Base-by-base conservation (phyloP, 2,888 invertebrate genomes). In the Mythimna impura region DNA sequence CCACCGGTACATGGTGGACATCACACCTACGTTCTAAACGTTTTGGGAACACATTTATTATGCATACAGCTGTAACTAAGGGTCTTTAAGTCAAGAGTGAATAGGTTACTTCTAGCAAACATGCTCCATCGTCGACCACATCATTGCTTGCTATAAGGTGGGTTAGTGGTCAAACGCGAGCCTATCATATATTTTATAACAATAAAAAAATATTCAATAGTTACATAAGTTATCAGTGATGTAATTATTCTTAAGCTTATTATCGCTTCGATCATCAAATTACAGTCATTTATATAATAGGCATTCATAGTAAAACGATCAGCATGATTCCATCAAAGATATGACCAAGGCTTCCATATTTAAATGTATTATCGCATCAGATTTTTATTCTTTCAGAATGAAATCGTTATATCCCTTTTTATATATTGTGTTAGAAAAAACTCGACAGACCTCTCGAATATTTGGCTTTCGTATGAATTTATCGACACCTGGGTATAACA, bases 401-500 rank as follows among this genome's bases (percentile, higher is more conserved):
- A 40, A 66, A 66, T 36, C 58, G 8, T 65, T 34, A 52, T 5
- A 22, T 30, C 3, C 10, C 2, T 54, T 61, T 34, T 43, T 6
- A 10, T 10, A 58, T 40, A 61, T 61, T 57, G n/a, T n/a, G 66
- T 69, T 63, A 54, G 30, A 66, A 64, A 68, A 77, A 76, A 50
- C 47, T 55, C 50, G 9, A 34, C 9, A 34, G 34, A 8, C 64
- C 54, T 65, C 47, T 71, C 47, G 40, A 47, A 17, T 71, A 67
- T 76, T 71, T 54, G 47, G 36, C 25, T 64, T 52, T 20, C 58
- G 61, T 74, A 69, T 68, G 36, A 68, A 69, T 71, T 81, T 43
- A 64, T 36, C 70, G 50, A 63, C 77, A 78, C 63, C 75, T 80
- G 75, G 55, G 64, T 22, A 66, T 67, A 34, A 69, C 8, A 55